A percentile compares a stretch with the other conserved stretches of the same genome.
Conservation (phyloP, 2,888 invertebrate genomes). For the Brachyopa scutellaris region DNA sequence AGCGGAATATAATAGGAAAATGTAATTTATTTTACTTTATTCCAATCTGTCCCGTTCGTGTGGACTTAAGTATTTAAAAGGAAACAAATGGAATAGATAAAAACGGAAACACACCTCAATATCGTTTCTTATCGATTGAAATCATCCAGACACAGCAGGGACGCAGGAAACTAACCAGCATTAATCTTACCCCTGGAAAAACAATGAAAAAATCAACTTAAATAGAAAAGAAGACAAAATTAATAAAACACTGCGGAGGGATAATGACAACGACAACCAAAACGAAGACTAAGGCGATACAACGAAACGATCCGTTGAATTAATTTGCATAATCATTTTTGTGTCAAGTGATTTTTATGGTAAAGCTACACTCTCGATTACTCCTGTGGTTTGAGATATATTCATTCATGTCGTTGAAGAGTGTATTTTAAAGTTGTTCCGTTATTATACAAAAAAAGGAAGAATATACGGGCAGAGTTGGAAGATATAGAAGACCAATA, state of each 20-base stretch:
- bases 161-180: constrained; percentile 19
- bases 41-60: constrained; percentile 45
- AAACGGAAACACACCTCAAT: constrained; percentile 69
- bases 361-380: constrained; percentile 25
- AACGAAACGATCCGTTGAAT: constrained; percentile 45
- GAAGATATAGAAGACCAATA: constrained; percentile 17
- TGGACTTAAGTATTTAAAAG: constrained; percentile 53
- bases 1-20: constrained; percentile 24
- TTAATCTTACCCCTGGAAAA: constrained; percentile 23
- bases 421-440: constrained; percentile 7
- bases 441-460: constrained; percentile 36
- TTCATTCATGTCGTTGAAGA: background rate
- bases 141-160: constrained; percentile 29
- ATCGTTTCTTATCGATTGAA: constrained; percentile 52
- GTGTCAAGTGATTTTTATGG: constrained; percentile 64
- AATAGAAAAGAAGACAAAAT: constrained; percentile 12
- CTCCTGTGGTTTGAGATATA: constrained; percentile 3
- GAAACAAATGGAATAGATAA: constrained; percentile 25
- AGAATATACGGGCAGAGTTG: constrained; percentile 40
- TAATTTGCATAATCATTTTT: constrained; percentile 67
- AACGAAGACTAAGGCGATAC: background rate
- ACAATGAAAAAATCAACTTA: background rate
- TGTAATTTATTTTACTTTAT: constrained; percentile 64
- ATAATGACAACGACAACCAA: constrained; percentile 2
- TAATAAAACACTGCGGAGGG: constrained; percentile 16